Evolutionary conservation across 2,888 invertebrate genomes (phyloP).

Genomic region (Drosophila nr. fundita): DNA sequence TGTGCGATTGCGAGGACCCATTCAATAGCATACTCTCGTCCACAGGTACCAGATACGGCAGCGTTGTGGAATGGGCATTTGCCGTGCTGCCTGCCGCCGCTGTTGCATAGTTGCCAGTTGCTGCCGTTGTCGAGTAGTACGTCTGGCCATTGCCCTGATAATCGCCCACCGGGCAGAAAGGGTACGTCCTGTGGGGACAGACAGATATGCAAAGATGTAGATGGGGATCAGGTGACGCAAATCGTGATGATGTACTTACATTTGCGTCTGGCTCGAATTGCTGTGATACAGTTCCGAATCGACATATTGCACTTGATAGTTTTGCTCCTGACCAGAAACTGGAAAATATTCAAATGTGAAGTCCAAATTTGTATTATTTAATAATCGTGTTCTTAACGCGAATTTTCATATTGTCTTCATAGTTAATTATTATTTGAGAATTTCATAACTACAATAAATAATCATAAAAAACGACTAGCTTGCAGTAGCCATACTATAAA

Average conservation of each 20-base stretch:
- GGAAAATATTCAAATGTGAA: conserved; percentile 24
- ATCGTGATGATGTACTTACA: conserved; percentile 84
- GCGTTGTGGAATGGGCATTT: conserved; percentile 85
- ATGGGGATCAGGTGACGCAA: not conserved
- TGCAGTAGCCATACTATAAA: not conserved
- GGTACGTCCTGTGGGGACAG: conserved; percentile 88
- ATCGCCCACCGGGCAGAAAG: conserved; percentile 91
- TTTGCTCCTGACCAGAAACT: conserved; percentile 85
- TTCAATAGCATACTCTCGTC: conserved; percentile 88
- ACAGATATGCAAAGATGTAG: conserved; percentile 3
- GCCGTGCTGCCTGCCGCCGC: conserved; percentile 80
- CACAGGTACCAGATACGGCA: conserved; percentile 89
- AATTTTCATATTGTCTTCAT: not conserved
- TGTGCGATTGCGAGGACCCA: conserved; percentile 85
- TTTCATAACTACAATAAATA: not conserved
- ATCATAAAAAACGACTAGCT: not conserved
- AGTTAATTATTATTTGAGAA: not conserved
- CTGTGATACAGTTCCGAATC: conserved; percentile 89
- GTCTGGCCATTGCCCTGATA: conserved; percentile 86
- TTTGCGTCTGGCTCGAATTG: conserved; percentile 87
- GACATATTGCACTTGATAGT: conserved; percentile 91
- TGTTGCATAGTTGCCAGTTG: conserved; percentile 86
- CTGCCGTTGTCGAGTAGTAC: conserved; percentile 88
- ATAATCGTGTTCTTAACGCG: not conserved
- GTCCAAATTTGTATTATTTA: not conserved